These are phyloP conservation scores for Eubasilissa splendida DNA, from an alignment of 2,888 invertebrate genomes.

Conservation along the genomic window DNA sequence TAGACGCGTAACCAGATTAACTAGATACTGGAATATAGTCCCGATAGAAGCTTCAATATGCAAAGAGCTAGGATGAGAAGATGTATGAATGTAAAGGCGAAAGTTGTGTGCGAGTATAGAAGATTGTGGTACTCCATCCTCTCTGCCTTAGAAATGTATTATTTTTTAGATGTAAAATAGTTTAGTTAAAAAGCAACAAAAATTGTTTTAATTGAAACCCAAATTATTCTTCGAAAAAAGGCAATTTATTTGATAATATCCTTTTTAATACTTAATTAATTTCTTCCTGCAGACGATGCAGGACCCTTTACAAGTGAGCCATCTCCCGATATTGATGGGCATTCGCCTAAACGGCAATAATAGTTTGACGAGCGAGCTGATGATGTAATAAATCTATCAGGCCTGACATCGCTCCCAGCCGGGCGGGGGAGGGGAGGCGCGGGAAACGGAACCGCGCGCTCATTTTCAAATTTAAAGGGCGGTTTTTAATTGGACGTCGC, in stretches of 20 bases:
- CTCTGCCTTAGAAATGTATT: too few relatives aligned
- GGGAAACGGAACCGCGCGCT: conserved; percentile 23
- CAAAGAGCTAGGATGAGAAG: too few relatives aligned
- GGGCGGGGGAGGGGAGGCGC: background rate
- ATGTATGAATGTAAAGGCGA: too few relatives aligned
- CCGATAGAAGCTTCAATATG: too few relatives aligned
- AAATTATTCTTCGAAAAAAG: too few relatives aligned
- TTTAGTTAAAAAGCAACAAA: too few relatives aligned
- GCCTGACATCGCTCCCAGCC: conserved; percentile 37
- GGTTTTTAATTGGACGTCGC: conserved; percentile 48
- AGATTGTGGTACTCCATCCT: too few relatives aligned
- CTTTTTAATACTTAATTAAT: conserved; percentile 24
- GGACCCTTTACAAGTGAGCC: conserved; percentile 14
- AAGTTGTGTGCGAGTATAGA: too few relatives aligned
- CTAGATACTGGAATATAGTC: too few relatives aligned
- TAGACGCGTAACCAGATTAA: too few relatives aligned
- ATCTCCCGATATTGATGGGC: conserved; percentile 44
- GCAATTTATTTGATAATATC: conserved; percentile 28
- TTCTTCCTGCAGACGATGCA: conserved; percentile 23
- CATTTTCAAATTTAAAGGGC: conserved; percentile 44
- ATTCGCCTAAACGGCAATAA: conserved; percentile 51
- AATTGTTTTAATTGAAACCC: too few relatives aligned
- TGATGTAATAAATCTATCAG: conserved; percentile 57
- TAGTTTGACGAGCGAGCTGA: conserved; percentile 54
- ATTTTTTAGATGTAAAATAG: too few relatives aligned